A percentile compares a stretch with the other conserved stretches of the same genome.
Evolutionary conservation across 1,140 invertebrate genomes (phyloP).

Genomic region (Leptinotarsa undecemlineata): DNA sequence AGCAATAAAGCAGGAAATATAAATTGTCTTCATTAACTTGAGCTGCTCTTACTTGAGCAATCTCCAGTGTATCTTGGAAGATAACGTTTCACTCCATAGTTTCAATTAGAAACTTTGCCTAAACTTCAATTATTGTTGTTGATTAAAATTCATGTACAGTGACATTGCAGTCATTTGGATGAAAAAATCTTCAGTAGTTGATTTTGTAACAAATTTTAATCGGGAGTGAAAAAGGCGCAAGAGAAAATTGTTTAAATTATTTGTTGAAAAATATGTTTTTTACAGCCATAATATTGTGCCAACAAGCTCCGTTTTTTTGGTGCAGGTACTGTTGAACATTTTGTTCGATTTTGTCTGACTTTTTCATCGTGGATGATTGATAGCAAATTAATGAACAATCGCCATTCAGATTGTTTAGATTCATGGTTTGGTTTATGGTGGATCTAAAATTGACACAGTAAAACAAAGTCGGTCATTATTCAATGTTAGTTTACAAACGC

Average conservation of each 20-base stretch:
- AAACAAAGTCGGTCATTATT: background rate
- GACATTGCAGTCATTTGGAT: slow-evolving; percentile 28
- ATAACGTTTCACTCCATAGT: slow-evolving; percentile 42
- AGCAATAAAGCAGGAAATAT: slow-evolving; percentile 21
- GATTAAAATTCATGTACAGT: slow-evolving; percentile 37
- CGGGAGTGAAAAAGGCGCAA: too few relatives aligned
- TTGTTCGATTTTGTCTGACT: too few relatives aligned
- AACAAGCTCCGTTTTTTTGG: too few relatives aligned
- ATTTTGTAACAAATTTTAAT: too few relatives aligned
- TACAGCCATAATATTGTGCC: too few relatives aligned
- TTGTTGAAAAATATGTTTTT: too few relatives aligned
- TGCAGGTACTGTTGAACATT: too few relatives aligned
- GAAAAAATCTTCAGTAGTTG: background rate
- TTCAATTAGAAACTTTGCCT: slow-evolving; percentile 38
- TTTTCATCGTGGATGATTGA: too few relatives aligned
- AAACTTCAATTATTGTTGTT: slow-evolving; percentile 43
- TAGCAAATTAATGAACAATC: too few relatives aligned
- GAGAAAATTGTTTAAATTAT: too few relatives aligned
- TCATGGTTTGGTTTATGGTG: background rate
- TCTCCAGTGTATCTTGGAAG: slow-evolving; percentile 32
- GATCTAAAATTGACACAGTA: background rate
- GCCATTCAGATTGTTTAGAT: too few relatives aligned
- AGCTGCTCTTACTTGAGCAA: slow-evolving; percentile 20
- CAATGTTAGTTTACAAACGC: background rate
- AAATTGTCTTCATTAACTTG: slow-evolving; percentile 29